Percentiles rank a stretch among this genome's conserved stretches.
These are phyloP conservation scores for Bombus terrestris DNA, from an alignment of 1,140 invertebrate genomes.

Conservation along the genomic window DNA sequence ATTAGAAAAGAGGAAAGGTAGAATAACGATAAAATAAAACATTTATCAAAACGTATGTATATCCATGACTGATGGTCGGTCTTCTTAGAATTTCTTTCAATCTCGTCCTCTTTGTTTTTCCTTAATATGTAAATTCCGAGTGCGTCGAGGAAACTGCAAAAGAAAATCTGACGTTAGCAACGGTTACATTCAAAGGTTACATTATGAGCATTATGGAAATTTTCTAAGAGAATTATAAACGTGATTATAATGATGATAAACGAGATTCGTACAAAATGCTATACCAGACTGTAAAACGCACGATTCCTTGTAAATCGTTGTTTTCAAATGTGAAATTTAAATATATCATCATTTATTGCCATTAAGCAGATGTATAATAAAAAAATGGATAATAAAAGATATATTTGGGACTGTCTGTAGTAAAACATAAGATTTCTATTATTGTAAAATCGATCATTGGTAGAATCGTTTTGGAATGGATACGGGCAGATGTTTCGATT, in stretches of 20 bases:
- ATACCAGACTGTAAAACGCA: too few relatives aligned
- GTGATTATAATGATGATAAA: neutral
- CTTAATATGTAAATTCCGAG: conserved; percentile 1
- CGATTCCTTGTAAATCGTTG: too few relatives aligned
- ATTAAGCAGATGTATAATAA: too few relatives aligned
- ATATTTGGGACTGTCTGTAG: too few relatives aligned
- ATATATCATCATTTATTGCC: too few relatives aligned
- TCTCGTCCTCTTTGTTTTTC: neutral
- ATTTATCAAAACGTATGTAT: neutral
- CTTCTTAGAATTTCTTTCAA: neutral
- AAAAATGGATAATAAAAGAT: too few relatives aligned
- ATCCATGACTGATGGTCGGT: neutral
- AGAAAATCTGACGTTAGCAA: neutral
- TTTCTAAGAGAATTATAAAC: neutral
- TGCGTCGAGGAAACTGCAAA: neutral
- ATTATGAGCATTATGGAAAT: neutral
- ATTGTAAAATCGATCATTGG: too few relatives aligned
- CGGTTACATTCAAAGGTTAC: neutral
- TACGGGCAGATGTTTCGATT: too few relatives aligned
- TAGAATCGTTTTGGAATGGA: too few relatives aligned
- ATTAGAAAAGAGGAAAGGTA: neutral
- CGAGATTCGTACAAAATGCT: neutral
- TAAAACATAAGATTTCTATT: too few relatives aligned
- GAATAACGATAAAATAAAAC: neutral
- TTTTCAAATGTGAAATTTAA: too few relatives aligned